Evolutionary conservation across 1,140 invertebrate species (phyloP), one percentile per base, ranked within the genome.

Genomic region (Aphelenchoides fujianensis): DNA sequence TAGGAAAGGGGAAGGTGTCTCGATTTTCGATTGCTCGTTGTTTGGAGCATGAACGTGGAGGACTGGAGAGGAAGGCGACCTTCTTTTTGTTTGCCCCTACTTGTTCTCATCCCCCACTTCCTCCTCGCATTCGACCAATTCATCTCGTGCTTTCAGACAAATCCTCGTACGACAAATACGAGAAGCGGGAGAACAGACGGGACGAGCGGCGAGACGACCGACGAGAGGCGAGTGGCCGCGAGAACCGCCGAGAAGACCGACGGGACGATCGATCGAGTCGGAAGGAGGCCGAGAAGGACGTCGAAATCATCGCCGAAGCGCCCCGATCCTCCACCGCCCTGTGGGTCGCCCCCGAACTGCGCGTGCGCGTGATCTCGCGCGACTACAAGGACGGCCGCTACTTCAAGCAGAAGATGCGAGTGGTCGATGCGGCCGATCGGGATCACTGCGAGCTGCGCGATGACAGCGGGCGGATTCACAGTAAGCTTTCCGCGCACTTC

Each of bases 331-430:
- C n/a, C 1, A 23, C 69, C 1, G 19, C 5, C 7, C 27, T 7
- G 12, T 71, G 69, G 69, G 69, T 35, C 19, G 23, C 53, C 19
- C 23, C 67, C 48, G 57, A 71, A 36, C 48, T 71, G 67, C 68
- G 30, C 23, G 69, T 71, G 28, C 30, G 69, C 7, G 28, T 71
- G 16, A 54, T 71, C 30, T 30, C 3, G 7, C 52, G 72, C 52
- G 34, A 70, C 19, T 70, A 70, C 31, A 70, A 71, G 31, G 19
- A 41, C 28, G 69, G 69, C 31, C 19, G 28, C 19, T 72, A 72
- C 1, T 71, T 54, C 34, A 71, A 71, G 63, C 7, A 74, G 9
- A 71, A 71, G 35, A 71, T 71, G 69, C 23, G 48, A 7, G 69
- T 71, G 52, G 71, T 71, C 19, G 69, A 71, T 9, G 69, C 69